Evolutionary conservation across 2,888 invertebrate species (phyloP), one percentile per base, ranked within the genome.

Genomic region (Nemotelus nigrinus): DNA sequence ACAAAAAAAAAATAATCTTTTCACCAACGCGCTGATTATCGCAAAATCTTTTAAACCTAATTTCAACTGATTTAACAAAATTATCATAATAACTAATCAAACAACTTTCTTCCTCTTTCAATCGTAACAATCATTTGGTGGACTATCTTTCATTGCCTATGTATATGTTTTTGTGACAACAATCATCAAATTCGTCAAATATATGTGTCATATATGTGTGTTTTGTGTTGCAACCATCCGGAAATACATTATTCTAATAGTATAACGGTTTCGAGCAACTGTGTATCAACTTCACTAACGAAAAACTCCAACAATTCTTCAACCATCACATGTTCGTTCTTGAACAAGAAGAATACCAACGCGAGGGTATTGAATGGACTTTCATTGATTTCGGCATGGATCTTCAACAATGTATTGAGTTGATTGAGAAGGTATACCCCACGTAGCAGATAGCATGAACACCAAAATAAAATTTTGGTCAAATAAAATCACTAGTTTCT

Each of bases 331-430:
- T 96, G 96, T 96, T 96, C 89, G 94, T 96, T 83, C 91, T 96
- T 86, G 96, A 96, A 90, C 96, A 96, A 91, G 96, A 96, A 89
- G 95, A 96, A 88, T 96, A 96, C 89, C 93, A 94, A 87, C 91
- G 92, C 83, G 96, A 96, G 89, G 95, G 95, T 87, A 95, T 96
- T 89, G 92, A 94, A 87, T 96, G 96, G 96, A 92, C 93, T 85
- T 96, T 96, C 89, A 96, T 96, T 88, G 96, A 96, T 90, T 96
- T 96, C 89, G 96, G 96, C 89, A 93, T 96, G 93, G 96, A 96
- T 89, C 92, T 96, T 86, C 92, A 92, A 87, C 89, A 91, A 85
- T 93, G 93, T 87, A 94, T 94, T 88, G 93, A 93, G 85, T 89
- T 94, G 82, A 90, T 93, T 86, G 93, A 93, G 88, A 93, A 92